phyloP scores from a whole-genome alignment of 2,888 invertebrate species.

The Serripes groenlandicus region DNA sequence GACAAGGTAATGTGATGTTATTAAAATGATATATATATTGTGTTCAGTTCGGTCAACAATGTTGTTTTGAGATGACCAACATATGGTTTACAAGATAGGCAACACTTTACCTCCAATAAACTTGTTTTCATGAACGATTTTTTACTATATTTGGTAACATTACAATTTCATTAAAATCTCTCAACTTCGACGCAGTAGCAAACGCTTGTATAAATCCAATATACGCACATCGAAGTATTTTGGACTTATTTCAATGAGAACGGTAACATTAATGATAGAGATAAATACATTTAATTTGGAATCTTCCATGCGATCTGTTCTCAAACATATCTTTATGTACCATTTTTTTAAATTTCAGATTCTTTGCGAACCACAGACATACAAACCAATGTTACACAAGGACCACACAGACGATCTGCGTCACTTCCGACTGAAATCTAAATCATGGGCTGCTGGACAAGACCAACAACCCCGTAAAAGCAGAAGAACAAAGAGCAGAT shows the following conservation, averaged over 20 bases:
- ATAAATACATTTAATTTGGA: not conserved
- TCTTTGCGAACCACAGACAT: conserved; percentile 14
- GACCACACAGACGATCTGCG: conserved; percentile 14
- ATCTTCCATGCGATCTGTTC: too few species aligned
- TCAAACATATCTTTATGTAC: not conserved
- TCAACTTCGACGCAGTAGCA: too few species aligned
- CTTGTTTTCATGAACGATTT: too few species aligned
- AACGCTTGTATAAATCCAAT: too few species aligned
- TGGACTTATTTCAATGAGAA: too few species aligned
- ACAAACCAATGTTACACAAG: conserved; percentile 20
- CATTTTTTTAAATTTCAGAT: conserved; percentile 2
- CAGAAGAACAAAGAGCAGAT: not conserved
- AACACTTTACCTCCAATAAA: too few species aligned
- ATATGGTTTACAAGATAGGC: too few species aligned
- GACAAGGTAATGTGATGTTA: conserved; percentile 46
- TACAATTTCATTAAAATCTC: too few species aligned
- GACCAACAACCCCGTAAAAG: conserved; percentile 11
- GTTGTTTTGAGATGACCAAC: not conserved
- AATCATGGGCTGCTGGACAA: conserved; percentile 13
- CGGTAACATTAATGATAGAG: not conserved
- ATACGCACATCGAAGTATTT: too few species aligned
- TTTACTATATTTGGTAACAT: not conserved
- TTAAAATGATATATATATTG: not conserved
- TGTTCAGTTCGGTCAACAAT: not conserved
- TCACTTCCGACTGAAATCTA: conserved; percentile 17